Evolutionary conservation across 2,797 vertebrate species (phyloP), one percentile per base, ranked within the genome.

Genomic region (Catamblyrhynchus diadema): DNA sequence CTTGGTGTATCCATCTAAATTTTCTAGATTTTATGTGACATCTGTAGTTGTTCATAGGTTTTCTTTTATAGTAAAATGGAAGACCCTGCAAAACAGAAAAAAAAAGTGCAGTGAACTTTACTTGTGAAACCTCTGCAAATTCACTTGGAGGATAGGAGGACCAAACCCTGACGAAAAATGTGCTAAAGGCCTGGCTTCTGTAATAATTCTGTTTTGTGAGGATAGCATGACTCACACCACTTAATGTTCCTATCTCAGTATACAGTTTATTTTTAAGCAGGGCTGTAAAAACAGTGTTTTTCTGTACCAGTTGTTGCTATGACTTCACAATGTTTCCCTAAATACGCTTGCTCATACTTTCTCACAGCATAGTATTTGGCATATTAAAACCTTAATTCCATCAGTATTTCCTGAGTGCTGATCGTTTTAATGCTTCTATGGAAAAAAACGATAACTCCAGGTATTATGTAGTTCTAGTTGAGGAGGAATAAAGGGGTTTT

Each of bases 221-320:
- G 92, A 65, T 86, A 95, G 95, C 21, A 70, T 98, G 98, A 98
- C 95, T 98, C 98, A 98, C 70, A 67, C 88, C 35, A 70, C 89
- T 96, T 81, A 90, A 91, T 91, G 92, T 92, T 97, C 96, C 94
- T 97, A 95, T 97, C 96, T 98, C 90, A 86, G 77, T 93, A 92
- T 96, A 94, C 72, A 35, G 90, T 96, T 97, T 98, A 98, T 98
- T 98, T 98, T 98, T 98, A 96, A 98, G 93, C 70, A 92, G 69
- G 88, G 48, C 91, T 96, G 91, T 95, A 95, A 87, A 94, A 95
- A 84, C 87, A 94, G 83, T 95, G 90, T 72, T 92, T 96, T 97
- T 97, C 75, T 89, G 23, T 91, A 79, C 86, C 94, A 94, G 94
- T 91, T 95, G 98, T 98, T 98, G 94, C 98, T 96, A 98, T 98